Evolutionary conservation across 2,797 vertebrate species (phyloP).

Genomic region (Cichlasoma orientale): DNA sequence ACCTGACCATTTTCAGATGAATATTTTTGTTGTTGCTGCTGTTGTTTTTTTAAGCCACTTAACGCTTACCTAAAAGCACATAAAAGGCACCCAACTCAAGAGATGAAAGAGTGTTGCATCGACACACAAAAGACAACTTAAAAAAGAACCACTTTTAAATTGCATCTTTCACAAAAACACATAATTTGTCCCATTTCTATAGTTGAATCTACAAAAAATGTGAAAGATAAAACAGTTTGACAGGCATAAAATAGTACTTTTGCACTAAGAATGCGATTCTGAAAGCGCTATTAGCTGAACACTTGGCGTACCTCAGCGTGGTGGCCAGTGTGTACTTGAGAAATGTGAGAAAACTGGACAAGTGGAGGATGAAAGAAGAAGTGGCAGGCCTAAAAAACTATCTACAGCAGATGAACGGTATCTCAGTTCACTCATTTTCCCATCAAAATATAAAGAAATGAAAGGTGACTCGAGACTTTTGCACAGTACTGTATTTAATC

Average conservation of each 20-base stretch:
- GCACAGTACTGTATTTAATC: neutral
- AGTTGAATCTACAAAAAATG: neutral
- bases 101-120: fast-evolving
- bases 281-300: no score
- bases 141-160: fast-evolving
- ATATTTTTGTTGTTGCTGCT: neutral
- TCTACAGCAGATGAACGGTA: neutral
- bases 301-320: no score
- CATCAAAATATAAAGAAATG: neutral
- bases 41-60: neutral
- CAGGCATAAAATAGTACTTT: fast-evolving
- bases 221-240: neutral
- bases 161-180: neutral
- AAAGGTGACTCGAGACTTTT: neutral
- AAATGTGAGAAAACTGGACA: no score
- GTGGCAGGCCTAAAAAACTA: neutral
- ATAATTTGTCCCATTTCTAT: neutral
- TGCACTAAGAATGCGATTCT: no score
- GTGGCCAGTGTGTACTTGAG: no score
- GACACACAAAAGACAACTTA: neutral
- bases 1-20: neutral
- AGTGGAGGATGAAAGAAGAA: no score
- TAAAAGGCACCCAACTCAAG: neutral
- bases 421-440: neutral
- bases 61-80: neutral